Evolutionary conservation across 2,113 vertebrate species (phyloP).

Genomic region (Colossoma macropomum): DNA sequence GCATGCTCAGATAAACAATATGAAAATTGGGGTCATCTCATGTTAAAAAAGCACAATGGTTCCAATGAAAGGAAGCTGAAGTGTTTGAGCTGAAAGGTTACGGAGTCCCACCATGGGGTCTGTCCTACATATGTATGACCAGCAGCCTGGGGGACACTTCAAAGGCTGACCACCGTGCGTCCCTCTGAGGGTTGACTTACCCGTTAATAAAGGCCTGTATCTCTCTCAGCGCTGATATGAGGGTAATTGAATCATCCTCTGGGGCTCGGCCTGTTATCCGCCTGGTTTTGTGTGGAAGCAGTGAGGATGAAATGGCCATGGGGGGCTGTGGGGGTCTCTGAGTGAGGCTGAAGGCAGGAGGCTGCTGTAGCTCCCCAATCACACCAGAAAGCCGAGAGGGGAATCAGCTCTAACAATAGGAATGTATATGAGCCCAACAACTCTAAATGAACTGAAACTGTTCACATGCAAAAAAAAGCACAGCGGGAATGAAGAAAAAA

Average conservation of each 20-base stretch:
- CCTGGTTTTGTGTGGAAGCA: slow-evolving; percentile 63
- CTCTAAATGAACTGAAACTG: slow-evolving; percentile 25
- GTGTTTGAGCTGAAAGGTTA: slow-evolving; percentile 14
- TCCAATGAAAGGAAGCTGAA: not conserved
- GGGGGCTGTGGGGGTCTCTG: not conserved
- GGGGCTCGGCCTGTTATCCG: slow-evolving; percentile 70
- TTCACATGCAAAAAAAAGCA: slow-evolving; percentile 31
- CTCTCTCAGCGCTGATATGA: slow-evolving; percentile 65
- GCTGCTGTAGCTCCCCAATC: slow-evolving; percentile 10
- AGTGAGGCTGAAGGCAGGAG: slow-evolving; percentile 22
- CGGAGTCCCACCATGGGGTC: slow-evolving; percentile 35
- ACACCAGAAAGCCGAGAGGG: slow-evolving; percentile 14
- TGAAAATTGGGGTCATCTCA: not conserved
- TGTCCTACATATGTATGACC: slow-evolving; percentile 34
- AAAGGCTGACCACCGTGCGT: slow-evolving; percentile 51
- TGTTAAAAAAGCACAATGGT: not conserved
- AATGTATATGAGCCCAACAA: slow-evolving; percentile 37
- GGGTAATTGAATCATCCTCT: slow-evolving; percentile 71
- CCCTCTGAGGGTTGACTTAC: slow-evolving; percentile 63
- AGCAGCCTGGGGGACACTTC: slow-evolving; percentile 32
- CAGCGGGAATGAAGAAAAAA: too few relatives aligned
- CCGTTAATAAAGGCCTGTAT: slow-evolving; percentile 73
- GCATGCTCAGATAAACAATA: not conserved
- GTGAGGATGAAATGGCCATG: slow-evolving; percentile 36
- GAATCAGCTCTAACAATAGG: slow-evolving; percentile 23